Evolutionary conservation across 2,797 vertebrate species (phyloP).

Genomic region (Champsocephalus gunnari): DNA sequence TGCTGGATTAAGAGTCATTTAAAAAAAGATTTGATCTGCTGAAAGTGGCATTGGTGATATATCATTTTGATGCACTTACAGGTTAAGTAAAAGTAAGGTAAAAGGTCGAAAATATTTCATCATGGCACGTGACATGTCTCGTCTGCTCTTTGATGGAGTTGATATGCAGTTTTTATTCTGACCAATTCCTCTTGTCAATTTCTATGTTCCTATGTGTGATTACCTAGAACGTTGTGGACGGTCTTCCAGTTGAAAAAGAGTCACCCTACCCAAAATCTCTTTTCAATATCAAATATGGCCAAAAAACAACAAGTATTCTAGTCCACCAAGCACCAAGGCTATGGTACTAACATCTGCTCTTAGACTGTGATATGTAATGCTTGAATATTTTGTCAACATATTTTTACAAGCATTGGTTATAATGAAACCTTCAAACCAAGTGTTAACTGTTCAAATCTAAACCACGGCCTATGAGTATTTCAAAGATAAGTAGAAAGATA

Average conservation of each 20-base stretch:
- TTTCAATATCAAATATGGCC: not conserved
- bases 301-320: not conserved
- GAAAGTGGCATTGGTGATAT: not conserved
- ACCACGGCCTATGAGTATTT: conserved; percentile 17
- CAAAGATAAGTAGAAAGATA: conserved; percentile 3
- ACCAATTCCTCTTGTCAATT: not conserved
- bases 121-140: no score
- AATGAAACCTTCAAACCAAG: not conserved
- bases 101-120: no score
- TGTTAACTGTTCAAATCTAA: not conserved
- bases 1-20: not conserved
- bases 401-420: not conserved
- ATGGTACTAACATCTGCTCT: not conserved
- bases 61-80: no score
- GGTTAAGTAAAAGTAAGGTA: no score
- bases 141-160: no score
- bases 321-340: not conserved
- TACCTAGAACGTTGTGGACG: not conserved
- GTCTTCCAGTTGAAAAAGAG: not conserved
- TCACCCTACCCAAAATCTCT: not conserved
- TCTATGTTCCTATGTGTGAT: not conserved
- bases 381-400: conserved; percentile 1
- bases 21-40: not conserved
- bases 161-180: not conserved
- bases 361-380: not conserved